Conservation (phyloP, 2,113 vertebrate genomes). For the Dolichallabes microphthalmus region DNA sequence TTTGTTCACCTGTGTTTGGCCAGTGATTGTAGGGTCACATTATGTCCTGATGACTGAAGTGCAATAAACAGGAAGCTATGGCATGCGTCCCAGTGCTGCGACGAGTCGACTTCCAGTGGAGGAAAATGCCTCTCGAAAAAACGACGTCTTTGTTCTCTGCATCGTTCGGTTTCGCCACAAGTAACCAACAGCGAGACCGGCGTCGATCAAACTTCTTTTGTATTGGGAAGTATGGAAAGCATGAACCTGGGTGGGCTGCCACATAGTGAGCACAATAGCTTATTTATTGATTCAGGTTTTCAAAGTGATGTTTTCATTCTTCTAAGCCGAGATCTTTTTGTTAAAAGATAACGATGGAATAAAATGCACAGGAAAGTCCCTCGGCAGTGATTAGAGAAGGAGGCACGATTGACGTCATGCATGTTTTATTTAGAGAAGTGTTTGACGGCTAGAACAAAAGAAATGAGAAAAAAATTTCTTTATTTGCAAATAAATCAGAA, state of each 20-base stretch:
- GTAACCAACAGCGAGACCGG: constrained; percentile 54
- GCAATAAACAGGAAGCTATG: constrained; percentile 69
- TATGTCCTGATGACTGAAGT: constrained; percentile 57
- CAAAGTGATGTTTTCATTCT: background rate
- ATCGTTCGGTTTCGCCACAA: constrained; percentile 55
- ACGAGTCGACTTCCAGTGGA: constrained; percentile 47
- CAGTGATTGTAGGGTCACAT: constrained; percentile 20
- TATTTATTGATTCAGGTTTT: constrained; percentile 5
- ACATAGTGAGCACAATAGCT: background rate
- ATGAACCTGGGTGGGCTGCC: constrained; percentile 17
- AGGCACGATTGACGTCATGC: background rate
- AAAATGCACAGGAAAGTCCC: background rate
- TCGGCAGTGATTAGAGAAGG: background rate
- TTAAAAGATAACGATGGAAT: background rate
- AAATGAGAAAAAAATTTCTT: background rate
- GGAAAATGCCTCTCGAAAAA: constrained; percentile 52
- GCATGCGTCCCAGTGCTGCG: constrained; percentile 51
- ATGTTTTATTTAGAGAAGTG: background rate
- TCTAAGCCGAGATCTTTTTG: background rate
- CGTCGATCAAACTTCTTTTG: constrained; percentile 22
- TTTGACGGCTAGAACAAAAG: background rate
- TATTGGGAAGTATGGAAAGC: constrained; percentile 5
- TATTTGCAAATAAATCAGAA: background rate
- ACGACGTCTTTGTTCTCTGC: constrained; percentile 54
- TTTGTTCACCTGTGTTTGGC: constrained; percentile 6